Evolutionary conservation across 2,888 invertebrate genomes (phyloP).

Genomic region (Craniophora ligustri): DNA sequence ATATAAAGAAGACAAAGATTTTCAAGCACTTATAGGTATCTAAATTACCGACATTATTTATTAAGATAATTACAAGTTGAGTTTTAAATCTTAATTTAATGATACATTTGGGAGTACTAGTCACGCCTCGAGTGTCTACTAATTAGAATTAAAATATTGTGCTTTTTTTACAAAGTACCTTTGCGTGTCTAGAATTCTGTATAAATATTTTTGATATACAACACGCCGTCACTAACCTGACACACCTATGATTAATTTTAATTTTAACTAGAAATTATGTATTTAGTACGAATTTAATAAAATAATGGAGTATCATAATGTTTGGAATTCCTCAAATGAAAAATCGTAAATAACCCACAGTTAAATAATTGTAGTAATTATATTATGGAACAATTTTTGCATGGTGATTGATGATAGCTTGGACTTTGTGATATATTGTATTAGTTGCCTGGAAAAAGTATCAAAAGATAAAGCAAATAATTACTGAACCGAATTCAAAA

Average conservation of each 20-base stretch:
- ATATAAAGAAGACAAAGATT: too few relatives aligned
- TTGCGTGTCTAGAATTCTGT: conserved; percentile 24
- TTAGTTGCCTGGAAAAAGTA: too few relatives aligned
- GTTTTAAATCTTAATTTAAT: not conserved
- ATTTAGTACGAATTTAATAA: conserved; percentile 10
- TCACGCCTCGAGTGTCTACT: not conserved
- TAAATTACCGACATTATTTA: too few relatives aligned
- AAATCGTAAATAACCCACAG: not conserved
- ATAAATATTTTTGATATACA: conserved; percentile 26
- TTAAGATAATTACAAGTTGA: not conserved
- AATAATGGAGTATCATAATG: conserved; percentile 15
- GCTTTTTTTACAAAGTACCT: not conserved
- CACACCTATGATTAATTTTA: conserved; percentile 24
- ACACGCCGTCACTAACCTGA: conserved; percentile 7
- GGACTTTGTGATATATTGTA: too few relatives aligned
- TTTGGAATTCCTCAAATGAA: not conserved
- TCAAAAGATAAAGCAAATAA: too few relatives aligned
- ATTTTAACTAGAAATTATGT: conserved; percentile 3
- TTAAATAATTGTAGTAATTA: not conserved
- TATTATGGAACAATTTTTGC: not conserved
- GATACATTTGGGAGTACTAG: not conserved
- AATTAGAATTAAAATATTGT: conserved; percentile 4
- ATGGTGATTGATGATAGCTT: too few relatives aligned
- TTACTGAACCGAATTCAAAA: too few relatives aligned
- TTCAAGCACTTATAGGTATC: too few relatives aligned